Base-by-base conservation (phyloP, 2,113 vertebrate species). In the Oceanodroma tethys region DNA sequence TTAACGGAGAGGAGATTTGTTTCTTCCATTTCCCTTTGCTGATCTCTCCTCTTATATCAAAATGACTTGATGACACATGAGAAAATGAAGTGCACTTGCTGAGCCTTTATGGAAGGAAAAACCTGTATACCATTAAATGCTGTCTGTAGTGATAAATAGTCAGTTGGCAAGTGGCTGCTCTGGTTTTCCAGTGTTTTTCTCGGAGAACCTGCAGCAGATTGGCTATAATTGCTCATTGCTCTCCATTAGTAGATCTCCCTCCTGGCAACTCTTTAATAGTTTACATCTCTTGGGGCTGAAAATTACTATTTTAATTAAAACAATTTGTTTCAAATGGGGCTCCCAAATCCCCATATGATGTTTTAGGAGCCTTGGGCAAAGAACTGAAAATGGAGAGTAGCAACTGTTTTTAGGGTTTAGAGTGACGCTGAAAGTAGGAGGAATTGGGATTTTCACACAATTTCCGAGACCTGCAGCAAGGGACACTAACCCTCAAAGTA, bases 231-330 rank as follows among this genome's bases (percentile, higher is more conserved):
- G 91, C 95, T 97, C 93, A 30, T 93, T 88, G 93, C 93, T 97
- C 94, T 95, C 96, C 92, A 83, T 97, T 84, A 97, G 94, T 4
- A 48, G 34, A 94, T 96, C 96, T 96, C 95, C 96, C 97, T 96
- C 94, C 96, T 76, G 96, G 97, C 96, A 97, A 29, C 74, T 96
- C 74, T 90, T 92, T 95, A 95, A 98, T 93, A 95, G 95, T 96
- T 97, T 96, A 56, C 95, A 79, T 96, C 97, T 97, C 97, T 92
- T 17, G 72, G 83, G 97, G 93, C 88, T 94, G 95, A 81, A 90
- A 98, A 97, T 96, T 91, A 96, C 95, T 97, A 67, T 70, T 96
- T 97, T 98, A 97, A 98, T 98, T 97, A 98, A 98, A 98, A 96
- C 96, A 94, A 95, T 97, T 98, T 97, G 95, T 97, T 97, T 97